These are phyloP conservation scores for Phrynocephalus guinanensis DNA, from an alignment of 2,797 vertebrate species.

Conservation along the genomic window DNA sequence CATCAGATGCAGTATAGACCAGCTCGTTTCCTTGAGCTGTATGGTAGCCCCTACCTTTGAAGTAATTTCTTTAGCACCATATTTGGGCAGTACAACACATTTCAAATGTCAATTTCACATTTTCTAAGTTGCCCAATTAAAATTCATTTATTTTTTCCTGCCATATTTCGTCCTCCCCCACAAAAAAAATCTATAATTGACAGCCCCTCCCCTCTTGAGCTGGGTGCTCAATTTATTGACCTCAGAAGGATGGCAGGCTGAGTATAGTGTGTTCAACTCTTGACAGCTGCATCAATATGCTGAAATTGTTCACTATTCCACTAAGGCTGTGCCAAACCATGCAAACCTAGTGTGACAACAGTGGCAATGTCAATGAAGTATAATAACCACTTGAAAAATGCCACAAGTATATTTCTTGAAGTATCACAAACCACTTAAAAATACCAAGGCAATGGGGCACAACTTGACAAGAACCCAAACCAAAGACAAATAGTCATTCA, in stretches of 20 bases:
- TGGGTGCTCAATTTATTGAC: too few relatives aligned
- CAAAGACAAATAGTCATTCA: background rate
- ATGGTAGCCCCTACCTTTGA: too few relatives aligned
- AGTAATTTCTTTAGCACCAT: too few relatives aligned
- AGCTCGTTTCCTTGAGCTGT: too few relatives aligned
- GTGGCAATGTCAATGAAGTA: background rate
- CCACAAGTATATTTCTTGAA: background rate
- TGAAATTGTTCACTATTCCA: background rate
- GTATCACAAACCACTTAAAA: background rate
- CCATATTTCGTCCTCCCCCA: too few relatives aligned
- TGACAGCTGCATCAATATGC: background rate
- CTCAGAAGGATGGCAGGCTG: background rate
- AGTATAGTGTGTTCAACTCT: background rate
- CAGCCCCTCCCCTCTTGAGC: too few relatives aligned
- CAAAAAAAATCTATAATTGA: too few relatives aligned
- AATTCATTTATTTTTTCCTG: too few relatives aligned
- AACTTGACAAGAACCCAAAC: background rate
- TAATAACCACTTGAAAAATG: background rate
- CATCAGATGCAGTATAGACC: too few relatives aligned
- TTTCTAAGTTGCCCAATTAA: too few relatives aligned
- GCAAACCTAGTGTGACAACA: background rate
- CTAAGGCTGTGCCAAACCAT: background rate
- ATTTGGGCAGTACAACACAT: too few relatives aligned
- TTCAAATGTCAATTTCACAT: too few relatives aligned
- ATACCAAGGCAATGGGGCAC: background rate